A percentile compares a stretch with the other conserved stretches of the same genome.
Evolutionary conservation across 2,888 invertebrate genomes (phyloP).

Genomic region (Drosophila neutralis): DNA sequence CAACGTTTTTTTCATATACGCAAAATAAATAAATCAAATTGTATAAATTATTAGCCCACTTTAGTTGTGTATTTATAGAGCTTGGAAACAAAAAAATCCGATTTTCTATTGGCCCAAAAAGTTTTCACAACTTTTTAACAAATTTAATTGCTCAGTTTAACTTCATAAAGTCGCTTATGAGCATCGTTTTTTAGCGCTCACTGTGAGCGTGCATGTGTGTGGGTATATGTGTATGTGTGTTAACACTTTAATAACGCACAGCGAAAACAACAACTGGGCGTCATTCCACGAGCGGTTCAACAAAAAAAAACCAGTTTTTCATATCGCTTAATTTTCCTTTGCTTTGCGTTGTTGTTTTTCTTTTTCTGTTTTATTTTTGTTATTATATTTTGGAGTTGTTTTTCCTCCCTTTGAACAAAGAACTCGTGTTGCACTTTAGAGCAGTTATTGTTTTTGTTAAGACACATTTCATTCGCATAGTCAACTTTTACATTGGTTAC

Average conservation of each 20-base stretch:
- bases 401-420: neutral
- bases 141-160: neutral
- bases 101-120: neutral
- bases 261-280: conserved; percentile 40
- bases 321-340: conserved; percentile 28
- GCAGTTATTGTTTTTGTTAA: conserved; percentile 5
- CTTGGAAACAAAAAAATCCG: neutral
- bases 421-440: conserved; percentile 20
- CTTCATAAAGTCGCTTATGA: conserved; percentile 8
- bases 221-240: conserved; percentile 15
- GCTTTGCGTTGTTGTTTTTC: conserved; percentile 12
- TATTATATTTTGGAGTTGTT: conserved; percentile 6
- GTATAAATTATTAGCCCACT: neutral
- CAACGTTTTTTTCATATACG: neutral
- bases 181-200: conserved; percentile 38
- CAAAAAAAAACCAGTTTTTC: conserved; percentile 55
- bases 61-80: neutral
- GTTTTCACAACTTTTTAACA: neutral
- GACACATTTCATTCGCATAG: neutral
- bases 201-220: conserved; percentile 24
- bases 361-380: conserved; percentile 7
- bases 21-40: neutral
- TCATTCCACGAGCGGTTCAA: conserved; percentile 29
- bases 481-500: neutral
- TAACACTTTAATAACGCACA: conserved; percentile 48